Conservation (phyloP, 2,113 vertebrate genomes). For the Ageneiosus marmoratus region DNA sequence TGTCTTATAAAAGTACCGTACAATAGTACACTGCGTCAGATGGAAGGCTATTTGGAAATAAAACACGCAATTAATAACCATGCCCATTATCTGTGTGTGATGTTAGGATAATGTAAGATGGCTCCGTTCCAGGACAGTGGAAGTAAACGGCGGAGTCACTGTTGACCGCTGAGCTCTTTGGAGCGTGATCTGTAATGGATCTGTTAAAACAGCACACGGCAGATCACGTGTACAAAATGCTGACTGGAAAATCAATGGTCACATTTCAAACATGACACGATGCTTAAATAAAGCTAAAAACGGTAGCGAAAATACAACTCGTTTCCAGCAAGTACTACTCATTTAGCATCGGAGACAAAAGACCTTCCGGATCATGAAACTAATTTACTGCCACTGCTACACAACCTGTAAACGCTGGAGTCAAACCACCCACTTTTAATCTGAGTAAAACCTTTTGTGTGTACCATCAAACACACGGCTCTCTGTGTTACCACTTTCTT, state of each 20-base stretch:
- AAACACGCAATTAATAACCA: conserved; percentile 32
- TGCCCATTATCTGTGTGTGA: conserved; percentile 28
- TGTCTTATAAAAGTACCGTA: conserved; percentile 12
- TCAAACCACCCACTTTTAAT: conserved; percentile 29
- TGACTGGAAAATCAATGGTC: conserved; percentile 49
- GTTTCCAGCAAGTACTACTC: conserved; percentile 16
- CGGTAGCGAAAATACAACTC: conserved; percentile 28
- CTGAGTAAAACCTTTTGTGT: background rate
- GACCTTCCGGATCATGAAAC: conserved; percentile 32
- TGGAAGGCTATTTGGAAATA: conserved; percentile 17
- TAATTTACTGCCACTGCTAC: conserved; percentile 40
- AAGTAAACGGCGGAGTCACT: conserved; percentile 24
- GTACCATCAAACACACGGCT: background rate
- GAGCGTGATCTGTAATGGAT: conserved; percentile 5
- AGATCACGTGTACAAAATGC: conserved; percentile 33
- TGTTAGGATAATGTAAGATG: conserved; percentile 38
- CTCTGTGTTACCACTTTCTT: background rate
- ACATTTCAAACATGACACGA: conserved; percentile 46
- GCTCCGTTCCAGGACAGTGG: conserved; percentile 32
- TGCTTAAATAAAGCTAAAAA: conserved; percentile 48
- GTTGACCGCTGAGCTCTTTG: conserved; percentile 7
- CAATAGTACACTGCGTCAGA: background rate
- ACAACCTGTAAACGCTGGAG: conserved; percentile 12
- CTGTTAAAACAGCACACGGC: conserved; percentile 35
- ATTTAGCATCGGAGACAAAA: conserved; percentile 8